Base-by-base conservation (phyloP, 1,140 invertebrate species). In the Helicoverpa zea region DNA sequence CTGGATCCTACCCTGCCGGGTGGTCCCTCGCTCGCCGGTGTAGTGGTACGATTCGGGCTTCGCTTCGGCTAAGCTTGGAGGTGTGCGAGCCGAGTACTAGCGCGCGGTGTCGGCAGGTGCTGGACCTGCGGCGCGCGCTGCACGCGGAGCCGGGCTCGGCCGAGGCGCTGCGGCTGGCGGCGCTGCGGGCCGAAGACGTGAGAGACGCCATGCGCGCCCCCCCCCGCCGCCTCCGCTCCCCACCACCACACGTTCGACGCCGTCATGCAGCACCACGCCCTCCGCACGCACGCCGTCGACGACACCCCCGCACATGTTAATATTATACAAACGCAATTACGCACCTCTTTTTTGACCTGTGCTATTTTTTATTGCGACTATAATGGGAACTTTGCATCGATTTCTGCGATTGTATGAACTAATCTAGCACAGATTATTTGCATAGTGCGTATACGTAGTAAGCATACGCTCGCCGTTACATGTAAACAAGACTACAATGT, bases 111-210 rank as follows among this genome's bases (percentile, higher is more conserved):
- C 80, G 95, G 88, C 89, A 97, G 96, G 96, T 97, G 93, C 95
- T 96, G 95, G 96, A 97, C 95, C 94, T 97, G 89, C 96, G 96
- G 94, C 95, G 96, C 90, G 96, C 96, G 86, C 95, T 97, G 89
- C 96, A 97, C 92, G 96, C 96, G 75, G 96, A 96, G 92, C 96
- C 96, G 30, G 93, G 94, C 74, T 94, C 95, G 75, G 92, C 95
- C 83, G 95, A 95, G 90, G 91, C 94, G 89, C 90, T 95, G 89
- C 89, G 94, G 86, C 88, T 95, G 91, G 90, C 94, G 75, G 88
- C 93, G 82, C 93, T 95, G 90, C 92, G 95, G 81, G 90, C 93
- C 76, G 92, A 93, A 83, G 91, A 93, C 90, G 93, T 95, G 93
- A 94, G 93, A 89, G 89, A 86, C 83, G 83, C 87, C 75, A 75